These are phyloP conservation scores for Melanerpes aurifrons DNA, from an alignment of 2,113 vertebrate species.

Conservation along the genomic window DNA sequence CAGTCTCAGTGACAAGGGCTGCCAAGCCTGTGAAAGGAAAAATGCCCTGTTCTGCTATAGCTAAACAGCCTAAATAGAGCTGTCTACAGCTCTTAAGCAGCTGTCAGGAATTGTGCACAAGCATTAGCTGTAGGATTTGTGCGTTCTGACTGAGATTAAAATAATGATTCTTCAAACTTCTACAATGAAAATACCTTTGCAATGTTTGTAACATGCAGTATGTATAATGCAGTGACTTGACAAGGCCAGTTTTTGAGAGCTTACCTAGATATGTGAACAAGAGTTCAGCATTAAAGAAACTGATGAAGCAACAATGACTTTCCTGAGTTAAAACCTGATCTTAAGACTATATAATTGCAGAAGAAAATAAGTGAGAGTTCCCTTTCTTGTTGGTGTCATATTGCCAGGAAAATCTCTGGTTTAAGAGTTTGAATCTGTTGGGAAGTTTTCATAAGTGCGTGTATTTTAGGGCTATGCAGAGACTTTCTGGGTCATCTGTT, in stretches of 20 bases:
- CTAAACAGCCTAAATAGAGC: constrained; percentile 5
- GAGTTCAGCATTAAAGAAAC: not conserved
- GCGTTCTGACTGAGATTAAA: not conserved
- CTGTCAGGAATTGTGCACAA: not conserved
- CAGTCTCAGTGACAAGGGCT: not conserved
- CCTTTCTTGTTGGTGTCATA: not conserved
- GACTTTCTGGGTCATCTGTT: not conserved
- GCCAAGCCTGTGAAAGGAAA: constrained; percentile 1
- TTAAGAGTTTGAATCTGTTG: not conserved
- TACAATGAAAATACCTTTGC: not conserved
- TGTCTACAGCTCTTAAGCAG: not conserved
- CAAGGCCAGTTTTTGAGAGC: not conserved
- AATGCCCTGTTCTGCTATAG: not conserved
- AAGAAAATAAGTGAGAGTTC: not conserved
- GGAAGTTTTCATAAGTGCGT: not conserved
- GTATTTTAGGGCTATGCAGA: not conserved
- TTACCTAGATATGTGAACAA: not conserved
- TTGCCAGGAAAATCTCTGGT: not conserved
- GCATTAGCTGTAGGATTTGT: not conserved
- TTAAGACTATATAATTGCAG: not conserved
- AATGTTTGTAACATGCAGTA: not conserved
- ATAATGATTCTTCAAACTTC: constrained; percentile 8
- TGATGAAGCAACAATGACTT: not conserved
- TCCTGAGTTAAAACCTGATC: not conserved
- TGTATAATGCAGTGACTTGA: not conserved